Evolutionary conservation across 53 echinoderm and acorn worm species (phyloP), one percentile per base, ranked within the genome.

Genomic region (Holothuria leucospilota): DNA sequence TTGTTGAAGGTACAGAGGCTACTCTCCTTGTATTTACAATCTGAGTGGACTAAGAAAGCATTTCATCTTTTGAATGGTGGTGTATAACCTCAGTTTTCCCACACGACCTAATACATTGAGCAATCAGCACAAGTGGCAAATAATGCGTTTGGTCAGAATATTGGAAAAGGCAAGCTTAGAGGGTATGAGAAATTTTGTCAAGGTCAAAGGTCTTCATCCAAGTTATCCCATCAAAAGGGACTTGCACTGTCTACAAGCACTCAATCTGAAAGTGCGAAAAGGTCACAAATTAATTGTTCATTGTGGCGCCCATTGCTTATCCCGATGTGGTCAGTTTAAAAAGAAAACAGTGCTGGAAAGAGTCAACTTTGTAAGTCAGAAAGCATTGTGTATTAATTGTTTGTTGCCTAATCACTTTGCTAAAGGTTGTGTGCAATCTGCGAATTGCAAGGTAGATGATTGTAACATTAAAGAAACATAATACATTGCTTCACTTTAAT

Each of bases 61-160:
- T 68, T 56, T 28, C 13, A 9, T 15, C 29, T 82, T 20, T 21
- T 82, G 23, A 15, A 13, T 25, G 8, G 8, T 16, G 15, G 82
- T 18, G 21, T 27, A 14, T 27, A 82, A 82, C 63, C 63, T n/a
- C 20, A 63, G 29, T 82, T 82, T 62, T 13, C 23, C 27, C 52
- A 85, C 59, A 84, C 84, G 75, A 84, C 84, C 6, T 67, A 71
- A 16, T 90, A 77, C 25, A 1, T 90, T 13, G 90, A 85, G 39
- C 68, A 85, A 25, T 20, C 14, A 1, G 67, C 90, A 11, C n/a
- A 78, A 63, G 69, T 78, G 10, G 78, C 90, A 46, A 78, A 65
- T 53, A 86, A 85, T 42, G 78, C 72, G 68, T 86, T 62, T 59
- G 68, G 85, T 2, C 64, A 34, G 3, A 34, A 34, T 34, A 34